phyloP scores from a whole-genome alignment of 2,797 vertebrate species.

The Clarias laeviceps region DNA sequence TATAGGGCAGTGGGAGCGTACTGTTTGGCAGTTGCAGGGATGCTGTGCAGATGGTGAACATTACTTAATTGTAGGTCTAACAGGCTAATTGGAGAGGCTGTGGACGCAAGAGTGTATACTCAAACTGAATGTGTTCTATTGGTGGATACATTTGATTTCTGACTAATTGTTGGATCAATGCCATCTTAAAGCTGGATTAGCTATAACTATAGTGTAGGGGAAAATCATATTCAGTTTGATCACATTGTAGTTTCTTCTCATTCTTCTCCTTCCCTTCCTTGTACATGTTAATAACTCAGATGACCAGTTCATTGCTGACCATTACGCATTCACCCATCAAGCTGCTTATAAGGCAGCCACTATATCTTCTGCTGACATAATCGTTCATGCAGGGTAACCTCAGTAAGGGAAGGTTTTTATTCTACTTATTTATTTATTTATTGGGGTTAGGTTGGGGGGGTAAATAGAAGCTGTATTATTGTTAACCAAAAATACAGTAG shows the following conservation, averaged over 20 bases:
- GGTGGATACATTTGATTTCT: conserved; percentile 26
- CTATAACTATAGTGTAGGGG: neutral
- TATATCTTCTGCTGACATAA: neutral
- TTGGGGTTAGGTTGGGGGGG: too few species aligned
- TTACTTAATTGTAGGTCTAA: conserved; percentile 73
- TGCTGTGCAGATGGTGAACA: conserved; percentile 70
- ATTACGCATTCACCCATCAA: conserved; percentile 43
- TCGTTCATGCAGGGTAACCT: too few species aligned
- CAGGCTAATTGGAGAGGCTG: conserved; percentile 68
- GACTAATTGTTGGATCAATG: conserved; percentile 3
- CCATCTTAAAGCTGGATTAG: neutral
- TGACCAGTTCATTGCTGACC: conserved; percentile 49
- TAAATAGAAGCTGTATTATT: too few species aligned
- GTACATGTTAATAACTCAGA: conserved; percentile 49
- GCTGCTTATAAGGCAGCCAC: neutral
- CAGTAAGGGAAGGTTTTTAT: too few species aligned
- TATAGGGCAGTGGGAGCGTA: conserved; percentile 36
- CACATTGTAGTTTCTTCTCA: neutral
- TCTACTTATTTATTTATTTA: too few species aligned
- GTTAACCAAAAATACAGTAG: too few species aligned
- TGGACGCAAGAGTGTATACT: conserved; percentile 61
- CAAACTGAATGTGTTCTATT: conserved; percentile 54
- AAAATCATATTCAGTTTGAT: neutral
- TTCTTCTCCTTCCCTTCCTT: neutral
- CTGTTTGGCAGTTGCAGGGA: conserved; percentile 62